These are phyloP conservation scores for Gymnothorax javanicus DNA, from an alignment of 2,797 vertebrate genomes.

Conservation along the genomic window DNA sequence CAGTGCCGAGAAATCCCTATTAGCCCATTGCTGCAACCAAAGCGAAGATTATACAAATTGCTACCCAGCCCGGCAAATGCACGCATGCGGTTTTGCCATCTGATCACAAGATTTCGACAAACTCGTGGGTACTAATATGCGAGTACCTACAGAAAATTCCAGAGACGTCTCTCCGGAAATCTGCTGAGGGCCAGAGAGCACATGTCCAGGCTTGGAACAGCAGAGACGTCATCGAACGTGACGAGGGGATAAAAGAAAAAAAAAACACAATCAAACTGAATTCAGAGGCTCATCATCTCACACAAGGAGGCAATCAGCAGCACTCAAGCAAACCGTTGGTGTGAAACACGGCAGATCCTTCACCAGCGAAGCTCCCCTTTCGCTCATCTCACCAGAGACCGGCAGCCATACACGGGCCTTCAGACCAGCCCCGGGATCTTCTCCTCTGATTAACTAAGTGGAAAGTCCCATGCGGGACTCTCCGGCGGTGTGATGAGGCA, in stretches of 20 bases:
- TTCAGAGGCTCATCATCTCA: slow-evolving; percentile 9
- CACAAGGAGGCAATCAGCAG: slow-evolving; percentile 11
- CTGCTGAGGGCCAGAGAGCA: background rate
- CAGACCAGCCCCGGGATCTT: slow-evolving; percentile 26
- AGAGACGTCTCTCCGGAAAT: background rate
- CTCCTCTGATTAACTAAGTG: slow-evolving; percentile 41
- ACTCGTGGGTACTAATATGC: background rate
- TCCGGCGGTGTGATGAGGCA: slow-evolving; percentile 41
- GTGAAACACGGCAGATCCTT: background rate
- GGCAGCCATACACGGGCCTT: background rate
- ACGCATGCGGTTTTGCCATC: too few relatives aligned
- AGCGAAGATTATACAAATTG: too few relatives aligned
- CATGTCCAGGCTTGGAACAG: background rate
- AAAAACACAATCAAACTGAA: slow-evolving; percentile 10
- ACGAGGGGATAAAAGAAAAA: background rate
- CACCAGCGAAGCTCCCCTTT: background rate
- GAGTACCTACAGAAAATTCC: background rate
- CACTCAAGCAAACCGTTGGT: background rate
- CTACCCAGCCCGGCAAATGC: too few relatives aligned
- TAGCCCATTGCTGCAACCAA: too few relatives aligned
- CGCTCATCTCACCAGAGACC: slow-evolving; percentile 31
- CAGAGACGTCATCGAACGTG: background rate
- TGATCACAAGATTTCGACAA: too few relatives aligned
- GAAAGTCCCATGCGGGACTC: slow-evolving; percentile 39
- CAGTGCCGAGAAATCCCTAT: too few relatives aligned